A percentile compares a stretch with the other conserved stretches of the same genome.
Conservation (phyloP, 2,113 vertebrate species). For the Tympanuchus pallidicinctus region DNA sequence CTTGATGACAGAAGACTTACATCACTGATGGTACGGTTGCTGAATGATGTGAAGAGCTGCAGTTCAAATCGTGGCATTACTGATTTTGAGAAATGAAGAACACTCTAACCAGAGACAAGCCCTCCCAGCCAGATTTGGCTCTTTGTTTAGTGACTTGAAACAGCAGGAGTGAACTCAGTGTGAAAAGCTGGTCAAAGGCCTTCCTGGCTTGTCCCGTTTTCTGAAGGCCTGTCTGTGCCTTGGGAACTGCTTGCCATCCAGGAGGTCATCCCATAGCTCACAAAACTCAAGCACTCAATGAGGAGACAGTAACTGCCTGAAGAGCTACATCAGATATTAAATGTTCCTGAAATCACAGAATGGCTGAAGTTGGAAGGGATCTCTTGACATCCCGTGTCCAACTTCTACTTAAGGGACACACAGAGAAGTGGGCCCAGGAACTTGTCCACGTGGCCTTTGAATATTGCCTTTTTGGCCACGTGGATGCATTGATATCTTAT, state of each 20-base stretch:
- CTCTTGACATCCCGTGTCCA: neutral
- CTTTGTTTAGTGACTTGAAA: neutral
- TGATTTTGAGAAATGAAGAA: conserved; percentile 26
- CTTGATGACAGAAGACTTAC: neutral
- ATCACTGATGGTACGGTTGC: neutral
- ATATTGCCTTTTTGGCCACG: neutral
- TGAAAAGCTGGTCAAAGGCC: neutral
- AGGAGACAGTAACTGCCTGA: neutral
- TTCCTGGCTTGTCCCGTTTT: neutral
- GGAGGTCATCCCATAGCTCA: neutral
- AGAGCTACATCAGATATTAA: neutral
- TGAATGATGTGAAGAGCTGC: neutral
- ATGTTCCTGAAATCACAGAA: neutral
- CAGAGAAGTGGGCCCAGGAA: neutral
- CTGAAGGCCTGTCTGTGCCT: neutral
- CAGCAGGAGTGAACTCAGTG: neutral
- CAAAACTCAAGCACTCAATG: neutral
- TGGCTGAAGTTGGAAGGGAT: neutral
- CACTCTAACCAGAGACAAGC: neutral
- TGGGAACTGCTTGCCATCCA: neutral
- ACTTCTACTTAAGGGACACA: neutral
- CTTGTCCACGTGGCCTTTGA: neutral
- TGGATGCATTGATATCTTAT: neutral
- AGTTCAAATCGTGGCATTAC: neutral
- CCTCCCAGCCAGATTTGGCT: neutral